Base-by-base conservation (phyloP, 30 jellyfish, hydroid and myxozoan species). In the Aurelia sp. region DNA sequence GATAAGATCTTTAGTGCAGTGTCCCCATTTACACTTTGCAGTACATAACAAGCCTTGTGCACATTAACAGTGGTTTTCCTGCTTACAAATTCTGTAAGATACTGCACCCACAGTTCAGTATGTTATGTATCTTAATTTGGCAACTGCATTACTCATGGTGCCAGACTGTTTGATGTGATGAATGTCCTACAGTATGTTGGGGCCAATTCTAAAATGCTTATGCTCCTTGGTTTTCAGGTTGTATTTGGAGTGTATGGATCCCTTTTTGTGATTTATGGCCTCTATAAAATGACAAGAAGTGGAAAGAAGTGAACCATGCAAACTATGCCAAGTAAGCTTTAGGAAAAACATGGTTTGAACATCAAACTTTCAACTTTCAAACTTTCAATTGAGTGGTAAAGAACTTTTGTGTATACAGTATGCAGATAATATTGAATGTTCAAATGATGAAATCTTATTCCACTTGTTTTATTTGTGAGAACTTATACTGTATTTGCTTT, bases 171-270 rank as follows among this genome's bases (percentile, higher is more conserved):
- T 67, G 18, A 67, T 4, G 27, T 6, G 48, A 67, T 0, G 27
- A 4, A 19, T 19, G 20, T 24, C 9, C 8, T 16, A 59, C 18
- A 7, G 18, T 47, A n/a, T 8, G 66, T n/a, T 8, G 41, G 38
- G 31, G 16, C 2, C n/a, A 21, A 1, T 51, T 0, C 17, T 24
- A 30, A 44, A 40, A 27, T 73, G 41, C 8, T 50, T 9, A 30
- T 40, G 51, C n/a, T 73, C n/a, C 19, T 64, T 17, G 17, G n/a
- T 76, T 48, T 62, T 33, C 52, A 85, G 94, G 88, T 74, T 35
- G 94, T 85, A 17, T 74, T 85, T 72, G 94, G 80, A 31, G 94
- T 85, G n/a, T 85, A 85, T 85, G 94, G 94, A 16, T 57, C 76
- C 40, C 53, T 85, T 27, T 85, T 85, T 85, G 84, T 88, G 19